These are phyloP conservation scores for Belgica antarctica DNA, from an alignment of 2,888 invertebrate species.

Conservation along the genomic window DNA sequence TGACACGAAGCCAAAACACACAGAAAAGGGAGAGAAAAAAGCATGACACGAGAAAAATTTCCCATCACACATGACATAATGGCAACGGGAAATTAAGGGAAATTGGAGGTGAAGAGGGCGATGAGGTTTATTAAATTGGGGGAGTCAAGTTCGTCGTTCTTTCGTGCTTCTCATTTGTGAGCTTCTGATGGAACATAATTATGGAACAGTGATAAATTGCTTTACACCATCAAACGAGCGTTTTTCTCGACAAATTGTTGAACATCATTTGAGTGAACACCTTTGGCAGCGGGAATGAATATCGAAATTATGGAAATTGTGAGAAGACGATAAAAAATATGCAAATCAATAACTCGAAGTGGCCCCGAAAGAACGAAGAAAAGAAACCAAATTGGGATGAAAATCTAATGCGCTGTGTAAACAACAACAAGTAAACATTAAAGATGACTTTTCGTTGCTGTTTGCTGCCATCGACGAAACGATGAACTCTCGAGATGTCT, in stretches of 20 bases:
- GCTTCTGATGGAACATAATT: conserved; percentile 31
- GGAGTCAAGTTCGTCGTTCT: conserved; percentile 16
- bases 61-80: conserved; percentile 26
- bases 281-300: too few relatives aligned
- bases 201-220: conserved; percentile 36
- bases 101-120: conserved; percentile 35
- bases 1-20: conserved; percentile 18
- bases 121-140: conserved; percentile 36
- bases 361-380: background rate
- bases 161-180: too few relatives aligned
- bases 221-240: conserved; percentile 28
- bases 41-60: conserved; percentile 16
- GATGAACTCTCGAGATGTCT: conserved; percentile 18
- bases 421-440: conserved; percentile 41
- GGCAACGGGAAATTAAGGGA: conserved; percentile 41
- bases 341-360: conserved; percentile 28
- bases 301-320: conserved; percentile 37
- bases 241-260: conserved; percentile 31
- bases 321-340: conserved; percentile 27
- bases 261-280: background rate
- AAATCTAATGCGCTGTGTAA: conserved; percentile 37
- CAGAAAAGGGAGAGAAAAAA: background rate
- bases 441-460: background rate
- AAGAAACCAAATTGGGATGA: background rate
- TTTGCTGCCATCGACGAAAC: background rate